Base-by-base conservation (phyloP, 2,113 vertebrate genomes). In the Cairina moschata region DNA sequence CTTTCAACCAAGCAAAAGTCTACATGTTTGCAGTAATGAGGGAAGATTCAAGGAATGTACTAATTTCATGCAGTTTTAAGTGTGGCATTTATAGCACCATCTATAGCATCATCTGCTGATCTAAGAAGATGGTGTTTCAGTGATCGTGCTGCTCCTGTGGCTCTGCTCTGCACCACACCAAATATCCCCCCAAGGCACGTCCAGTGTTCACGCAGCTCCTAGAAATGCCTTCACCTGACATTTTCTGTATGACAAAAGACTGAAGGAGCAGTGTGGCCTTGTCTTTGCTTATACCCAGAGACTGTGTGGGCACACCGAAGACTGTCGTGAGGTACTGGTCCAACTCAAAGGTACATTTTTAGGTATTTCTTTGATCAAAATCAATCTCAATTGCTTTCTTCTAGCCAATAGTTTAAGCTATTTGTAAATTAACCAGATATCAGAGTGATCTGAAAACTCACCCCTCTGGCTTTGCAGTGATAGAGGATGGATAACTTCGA, bases 141-240 rank as follows among this genome's bases (percentile, higher is more conserved):
- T 50, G 32, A 38, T 29, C 2, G 1, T 13, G 17, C 46, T 2
- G 2, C 10, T 73, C 3, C 34, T 10, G 4, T 56, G 9, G n/a
- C 5, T 29, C 40, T 78, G 46, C 66, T 78, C 67, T 79, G 46
- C 48, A 38, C 18, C 28, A 17, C 54, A 13, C 23, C 31, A 55
- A n/a, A 32, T 7, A 73, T 38, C 55, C 18, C 28, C 54, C 26
- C n/a, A 66, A 72, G 71, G 26, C 52, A 72, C 0, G 1, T n/a
- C 65, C 28, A 34, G 58, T 13, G 29, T 77, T 72, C 17, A 44
- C 18, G 34, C 12, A 73, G 13, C 22, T 36, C 21, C 46, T n/a
- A 50, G n/a, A 40, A 42, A 55, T 44, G 11, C 16, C 21, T 73
- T 72, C 60, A 29, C 25, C 18, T 73, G 65, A 6, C 28, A 11